A percentile compares a stretch with the other conserved stretches of the same genome.
Evolutionary conservation across 2,113 vertebrate species (phyloP).

Genomic region (Pseudolaguvia tuberculata): DNA sequence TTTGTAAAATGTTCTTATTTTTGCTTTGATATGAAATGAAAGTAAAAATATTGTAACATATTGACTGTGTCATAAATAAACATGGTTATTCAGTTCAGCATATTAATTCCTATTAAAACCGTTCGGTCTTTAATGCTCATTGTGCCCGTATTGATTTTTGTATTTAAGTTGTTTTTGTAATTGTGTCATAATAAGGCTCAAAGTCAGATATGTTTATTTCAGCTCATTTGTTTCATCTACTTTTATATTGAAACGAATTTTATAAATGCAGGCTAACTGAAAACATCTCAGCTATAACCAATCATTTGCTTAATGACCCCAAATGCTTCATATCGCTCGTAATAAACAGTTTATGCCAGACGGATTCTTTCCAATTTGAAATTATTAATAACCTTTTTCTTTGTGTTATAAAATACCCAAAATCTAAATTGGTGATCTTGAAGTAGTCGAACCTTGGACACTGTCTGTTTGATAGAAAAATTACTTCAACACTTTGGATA

Average conservation of each 20-base stretch:
- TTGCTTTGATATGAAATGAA: too few species aligned
- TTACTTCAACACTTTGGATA: background rate
- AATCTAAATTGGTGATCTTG: background rate
- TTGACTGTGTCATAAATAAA: too few species aligned
- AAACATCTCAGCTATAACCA: constrained; percentile 41
- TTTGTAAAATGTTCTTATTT: too few species aligned
- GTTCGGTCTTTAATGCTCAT: too few species aligned
- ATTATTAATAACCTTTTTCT: background rate
- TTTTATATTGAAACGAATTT: constrained; percentile 46
- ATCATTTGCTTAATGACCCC: constrained; percentile 50
- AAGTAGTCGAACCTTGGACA: background rate
- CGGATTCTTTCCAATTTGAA: constrained; percentile 25
- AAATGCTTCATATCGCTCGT: constrained; percentile 35
- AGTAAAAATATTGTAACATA: too few species aligned
- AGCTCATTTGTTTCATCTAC: constrained; percentile 36
- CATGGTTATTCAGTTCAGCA: too few species aligned
- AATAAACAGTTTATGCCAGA: constrained; percentile 31
- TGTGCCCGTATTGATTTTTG: too few species aligned
- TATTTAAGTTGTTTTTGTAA: background rate
- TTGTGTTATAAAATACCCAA: background rate
- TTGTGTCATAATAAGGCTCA: background rate
- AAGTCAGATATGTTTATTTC: constrained; percentile 40
- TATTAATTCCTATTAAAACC: too few species aligned
- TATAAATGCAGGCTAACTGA: constrained; percentile 39
- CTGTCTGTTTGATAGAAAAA: background rate